A percentile compares a stretch with the other conserved stretches of the same genome.
Evolutionary conservation across 1,140 invertebrate genomes (phyloP).

Genomic region (Diorhabda elongata): DNA sequence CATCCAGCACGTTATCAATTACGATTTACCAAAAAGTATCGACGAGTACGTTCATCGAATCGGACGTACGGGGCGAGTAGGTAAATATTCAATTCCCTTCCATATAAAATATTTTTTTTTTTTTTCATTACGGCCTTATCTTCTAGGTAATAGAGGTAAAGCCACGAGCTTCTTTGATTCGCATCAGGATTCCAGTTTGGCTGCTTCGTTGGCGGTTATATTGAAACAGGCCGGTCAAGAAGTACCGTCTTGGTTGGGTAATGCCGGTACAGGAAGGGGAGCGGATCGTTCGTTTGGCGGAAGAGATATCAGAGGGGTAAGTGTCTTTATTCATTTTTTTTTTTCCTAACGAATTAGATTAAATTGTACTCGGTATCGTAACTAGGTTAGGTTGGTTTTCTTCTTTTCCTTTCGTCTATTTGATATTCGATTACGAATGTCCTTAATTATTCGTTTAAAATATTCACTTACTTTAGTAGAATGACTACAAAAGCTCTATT

Average conservation of each 20-base stretch:
- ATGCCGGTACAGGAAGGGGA: constrained; percentile 44
- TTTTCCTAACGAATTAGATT: neutral
- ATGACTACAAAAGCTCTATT: no score
- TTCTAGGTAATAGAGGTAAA: constrained; percentile 67
- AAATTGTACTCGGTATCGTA: neutral
- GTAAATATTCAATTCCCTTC: constrained; percentile 43
- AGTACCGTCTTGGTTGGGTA: constrained; percentile 60
- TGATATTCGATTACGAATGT: no score
- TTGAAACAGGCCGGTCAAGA: constrained; percentile 61
- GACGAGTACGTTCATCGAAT: constrained; percentile 96
- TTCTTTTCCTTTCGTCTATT: no score
- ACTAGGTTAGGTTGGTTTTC: no score
- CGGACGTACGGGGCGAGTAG: constrained; percentile 89
- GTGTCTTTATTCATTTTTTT: constrained; percentile 1
- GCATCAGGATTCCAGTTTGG: constrained; percentile 56
- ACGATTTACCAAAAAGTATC: constrained; percentile 80
- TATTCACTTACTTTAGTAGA: no score
- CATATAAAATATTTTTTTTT: neutral
- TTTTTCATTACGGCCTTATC: neutral
- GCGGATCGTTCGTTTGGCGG: constrained; percentile 50
- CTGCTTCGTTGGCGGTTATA: constrained; percentile 65
- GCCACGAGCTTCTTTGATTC: constrained; percentile 84
- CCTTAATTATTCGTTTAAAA: no score
- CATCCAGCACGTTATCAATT: constrained; percentile 82
- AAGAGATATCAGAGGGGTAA: constrained; percentile 50